Conservation (phyloP, 2,113 vertebrate genomes). For the Strix uralensis region DNA sequence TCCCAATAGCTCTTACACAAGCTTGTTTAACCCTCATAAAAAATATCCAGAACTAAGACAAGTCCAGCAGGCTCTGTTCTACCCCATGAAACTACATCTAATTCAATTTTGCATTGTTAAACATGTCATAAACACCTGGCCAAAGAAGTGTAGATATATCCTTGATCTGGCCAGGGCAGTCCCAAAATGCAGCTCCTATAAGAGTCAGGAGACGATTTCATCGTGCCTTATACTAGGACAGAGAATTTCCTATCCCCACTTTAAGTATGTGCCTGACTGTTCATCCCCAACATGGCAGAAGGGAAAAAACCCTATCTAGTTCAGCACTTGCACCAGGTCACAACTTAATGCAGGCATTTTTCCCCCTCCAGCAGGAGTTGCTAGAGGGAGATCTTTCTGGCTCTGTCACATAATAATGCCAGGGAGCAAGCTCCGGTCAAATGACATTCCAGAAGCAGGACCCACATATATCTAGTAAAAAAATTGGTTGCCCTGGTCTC, state of each 20-base stretch:
- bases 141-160: not conserved
- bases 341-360: not conserved
- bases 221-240: not conserved
- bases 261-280: not conserved
- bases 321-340: not conserved
- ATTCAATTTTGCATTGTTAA: not conserved
- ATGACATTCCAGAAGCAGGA: not conserved
- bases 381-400: not conserved
- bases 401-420: not conserved
- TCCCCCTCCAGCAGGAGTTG: not conserved
- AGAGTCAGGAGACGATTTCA: not conserved
- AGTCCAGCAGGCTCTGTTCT: not conserved
- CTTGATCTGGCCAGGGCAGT: not conserved
- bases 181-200: not conserved
- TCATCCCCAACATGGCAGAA: not conserved
- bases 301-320: accelerated
- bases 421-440: not conserved
- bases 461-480: not conserved
- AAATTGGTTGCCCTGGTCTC: not conserved
- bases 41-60: not conserved
- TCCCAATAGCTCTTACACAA: not conserved
- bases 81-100: not conserved
- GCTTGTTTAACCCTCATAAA: not conserved
- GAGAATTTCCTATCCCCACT: not conserved
- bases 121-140: not conserved